These are phyloP conservation scores for Acheta domesticus DNA, from an alignment of 2,888 invertebrate species.

Conservation along the genomic window DNA sequence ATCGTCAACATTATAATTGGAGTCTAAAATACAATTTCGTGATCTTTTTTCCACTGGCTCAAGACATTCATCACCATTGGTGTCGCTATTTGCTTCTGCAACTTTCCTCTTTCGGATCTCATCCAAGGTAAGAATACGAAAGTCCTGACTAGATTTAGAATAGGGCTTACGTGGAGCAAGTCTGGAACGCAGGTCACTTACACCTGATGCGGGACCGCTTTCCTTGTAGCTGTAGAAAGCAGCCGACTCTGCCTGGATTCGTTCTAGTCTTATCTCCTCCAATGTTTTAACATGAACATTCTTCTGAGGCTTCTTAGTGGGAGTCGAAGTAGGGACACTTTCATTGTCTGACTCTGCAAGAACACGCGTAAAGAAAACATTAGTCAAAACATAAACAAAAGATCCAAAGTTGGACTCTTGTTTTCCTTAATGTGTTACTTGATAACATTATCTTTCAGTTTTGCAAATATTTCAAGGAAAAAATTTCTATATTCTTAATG, in stretches of 20 bases:
- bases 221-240: conserved; percentile 66
- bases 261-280: conserved; percentile 66
- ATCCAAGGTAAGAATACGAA: conserved; percentile 54
- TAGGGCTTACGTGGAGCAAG: neutral
- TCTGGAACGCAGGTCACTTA: conserved; percentile 25
- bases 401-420: conserved; percentile 22
- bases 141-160: conserved; percentile 38
- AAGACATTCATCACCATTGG: conserved; percentile 43
- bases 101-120: conserved; percentile 47
- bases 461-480: conserved; percentile 5
- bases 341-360: conserved; percentile 78
- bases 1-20: conserved; percentile 22
- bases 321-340: conserved; percentile 63
- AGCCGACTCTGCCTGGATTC: conserved; percentile 67
- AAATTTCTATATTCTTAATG: conserved; percentile 32
- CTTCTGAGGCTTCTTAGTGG: conserved; percentile 50
- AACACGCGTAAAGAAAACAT: conserved; percentile 49
- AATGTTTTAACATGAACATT: conserved; percentile 57
- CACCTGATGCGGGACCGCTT: conserved; percentile 18
- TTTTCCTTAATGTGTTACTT: conserved; percentile 8
- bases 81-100: conserved; percentile 18
- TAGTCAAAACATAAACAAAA: conserved; percentile 29
- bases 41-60: conserved; percentile 36
- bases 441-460: conserved; percentile 27
- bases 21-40: neutral